Percentiles rank a stretch among this genome's conserved stretches.
Evolutionary conservation across 2,113 vertebrate genomes (phyloP).

Genomic region (Megaptera novaeangliae): DNA sequence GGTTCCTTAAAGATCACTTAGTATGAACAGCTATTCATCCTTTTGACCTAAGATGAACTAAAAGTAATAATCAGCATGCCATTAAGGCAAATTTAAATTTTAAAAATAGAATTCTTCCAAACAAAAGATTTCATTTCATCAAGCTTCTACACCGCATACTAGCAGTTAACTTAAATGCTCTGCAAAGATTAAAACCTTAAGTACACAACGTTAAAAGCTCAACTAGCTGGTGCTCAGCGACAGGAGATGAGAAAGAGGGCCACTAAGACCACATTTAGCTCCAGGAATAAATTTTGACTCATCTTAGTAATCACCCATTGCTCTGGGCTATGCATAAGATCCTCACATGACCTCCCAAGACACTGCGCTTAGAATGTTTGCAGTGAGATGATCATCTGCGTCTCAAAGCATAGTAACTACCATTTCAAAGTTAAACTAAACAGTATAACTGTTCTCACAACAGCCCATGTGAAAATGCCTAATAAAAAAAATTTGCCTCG

Average conservation of each 20-base stretch:
- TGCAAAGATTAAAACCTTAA: constrained; percentile 14
- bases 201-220: background rate
- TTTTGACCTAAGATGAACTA: constrained; percentile 5
- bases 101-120: constrained; percentile 22
- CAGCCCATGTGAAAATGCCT: background rate
- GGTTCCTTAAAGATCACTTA: constrained; percentile 7
- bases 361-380: background rate
- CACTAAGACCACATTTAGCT: background rate
- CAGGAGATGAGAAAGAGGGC: background rate
- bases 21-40: background rate
- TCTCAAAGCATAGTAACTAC: background rate
- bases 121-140: background rate
- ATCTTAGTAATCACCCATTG: background rate
- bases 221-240: background rate
- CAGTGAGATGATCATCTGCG: background rate
- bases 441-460: background rate
- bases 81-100: background rate
- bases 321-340: background rate
- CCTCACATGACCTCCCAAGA: background rate
- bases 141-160: background rate
- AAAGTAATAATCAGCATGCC: constrained; percentile 1
- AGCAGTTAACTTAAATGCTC: background rate
- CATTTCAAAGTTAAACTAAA: background rate
- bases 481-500: background rate
- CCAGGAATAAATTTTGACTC: constrained; percentile 39